Percentiles rank a stretch among this genome's conserved stretches.
These are phyloP conservation scores for Papilio helenus DNA, from an alignment of 1,140 invertebrate species.

Conservation along the genomic window DNA sequence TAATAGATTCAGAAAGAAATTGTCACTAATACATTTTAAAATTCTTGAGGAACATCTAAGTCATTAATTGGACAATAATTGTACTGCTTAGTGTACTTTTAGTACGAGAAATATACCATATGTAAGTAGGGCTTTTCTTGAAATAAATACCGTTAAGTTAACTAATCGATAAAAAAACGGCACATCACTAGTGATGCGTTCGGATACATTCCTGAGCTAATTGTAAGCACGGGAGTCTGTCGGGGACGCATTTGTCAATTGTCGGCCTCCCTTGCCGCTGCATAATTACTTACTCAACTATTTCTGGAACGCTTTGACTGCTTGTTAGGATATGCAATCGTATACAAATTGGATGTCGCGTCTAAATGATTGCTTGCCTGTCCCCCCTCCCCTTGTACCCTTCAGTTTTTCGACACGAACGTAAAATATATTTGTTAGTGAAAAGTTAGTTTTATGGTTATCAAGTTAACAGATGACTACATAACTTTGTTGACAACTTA, in stretches of 20 bases:
- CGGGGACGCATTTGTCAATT: constrained; percentile 79
- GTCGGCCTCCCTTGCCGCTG: constrained; percentile 67
- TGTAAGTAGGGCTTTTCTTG: too few species aligned
- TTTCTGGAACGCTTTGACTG: constrained; percentile 79
- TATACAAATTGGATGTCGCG: constrained; percentile 80
- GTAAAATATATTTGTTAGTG: constrained; percentile 67
- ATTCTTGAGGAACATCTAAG: too few species aligned
- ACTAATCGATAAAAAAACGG: constrained; percentile 4
- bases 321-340: constrained; percentile 81
- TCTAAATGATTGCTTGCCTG: constrained; percentile 72
- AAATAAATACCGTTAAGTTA: too few species aligned
- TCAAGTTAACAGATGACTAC: constrained; percentile 54
- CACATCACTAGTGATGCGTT: constrained; percentile 55
- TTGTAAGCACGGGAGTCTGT: constrained; percentile 71
- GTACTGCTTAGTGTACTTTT: too few species aligned
- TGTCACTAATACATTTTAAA: too few species aligned
- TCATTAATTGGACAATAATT: too few species aligned
- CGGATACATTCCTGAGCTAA: constrained; percentile 71
- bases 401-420: constrained; percentile 44
- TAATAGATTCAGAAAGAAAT: too few species aligned
- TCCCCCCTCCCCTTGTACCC: constrained; percentile 52
- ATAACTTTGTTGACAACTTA: not conserved
- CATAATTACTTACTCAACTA: constrained; percentile 76
- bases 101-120: too few species aligned
- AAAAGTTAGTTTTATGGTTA: constrained; percentile 74